Evolutionary conservation across 2,888 invertebrate species (phyloP), one percentile per base, ranked within the genome.

Genomic region (Flabesymbios commensalis): DNA sequence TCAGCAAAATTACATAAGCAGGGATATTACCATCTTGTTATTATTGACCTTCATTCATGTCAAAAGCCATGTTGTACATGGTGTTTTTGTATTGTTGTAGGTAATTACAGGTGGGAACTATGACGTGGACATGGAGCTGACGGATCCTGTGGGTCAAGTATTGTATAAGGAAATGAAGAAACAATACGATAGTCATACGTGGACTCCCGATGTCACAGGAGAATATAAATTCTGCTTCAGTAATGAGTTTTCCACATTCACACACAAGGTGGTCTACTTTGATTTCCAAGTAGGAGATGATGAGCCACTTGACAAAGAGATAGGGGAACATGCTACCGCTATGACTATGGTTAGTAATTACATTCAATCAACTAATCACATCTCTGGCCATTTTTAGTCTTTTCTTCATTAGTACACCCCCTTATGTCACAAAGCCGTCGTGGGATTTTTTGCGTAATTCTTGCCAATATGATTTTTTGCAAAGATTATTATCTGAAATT

Each of bases 191-290:
- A 93, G 93, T 29, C 91, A 93, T 83, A 90, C 90, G 58, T 82
- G 80, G 80, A 80, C 74, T 2, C 69, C 81, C 0, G 76, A 76
- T 14, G 61, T 67, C 43, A 71, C 68, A 3, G 81, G 81, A 14
- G 72, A 78, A 31, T 75, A 76, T 72, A 75, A 74, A 49, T 80
- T 82, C 74, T 82, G 99, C 84, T 99, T 99, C 84, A 95, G 96
- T 82, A 99, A 99, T 85, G 96, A 99, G 83, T 99, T 99, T 83
- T 98, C 98, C 51, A 97, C 98, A 57, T 97, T 98, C 84, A 94
- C 96, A 5, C 98, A 99, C 81, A 99, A 99, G 84, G 87, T 97
- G 69, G 94, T 99, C 28, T 99, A 98, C 83, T 93, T 99, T 90
- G 97, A 97, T 83, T 90, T 98, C 76, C 93, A 94, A 88, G 93